Evolutionary conservation across 2,797 vertebrate species (phyloP).

Genomic region (Acanthis flammea): DNA sequence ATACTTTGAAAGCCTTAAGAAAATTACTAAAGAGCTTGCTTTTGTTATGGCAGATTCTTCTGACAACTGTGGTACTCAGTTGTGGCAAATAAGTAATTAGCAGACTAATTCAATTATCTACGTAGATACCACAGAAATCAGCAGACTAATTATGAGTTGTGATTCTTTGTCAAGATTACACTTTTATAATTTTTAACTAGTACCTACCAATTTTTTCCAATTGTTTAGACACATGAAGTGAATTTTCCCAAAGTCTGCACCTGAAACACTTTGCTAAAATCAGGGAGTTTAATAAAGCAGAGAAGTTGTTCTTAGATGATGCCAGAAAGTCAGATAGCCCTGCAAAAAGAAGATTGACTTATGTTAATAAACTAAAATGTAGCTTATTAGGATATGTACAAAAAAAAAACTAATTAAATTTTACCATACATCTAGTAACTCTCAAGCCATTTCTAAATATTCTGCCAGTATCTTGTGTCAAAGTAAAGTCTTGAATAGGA

Average conservation of each 20-base stretch:
- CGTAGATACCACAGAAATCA: background rate
- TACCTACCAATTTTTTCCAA: conserved; percentile 94
- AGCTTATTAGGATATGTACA: background rate
- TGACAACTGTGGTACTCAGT: background rate
- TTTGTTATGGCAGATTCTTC: background rate
- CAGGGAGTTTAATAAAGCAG: conserved; percentile 84
- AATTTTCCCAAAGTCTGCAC: conserved; percentile 96
- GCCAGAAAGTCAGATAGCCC: conserved; percentile 90
- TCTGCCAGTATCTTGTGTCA: conserved; percentile 90
- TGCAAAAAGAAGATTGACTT: conserved; percentile 66
- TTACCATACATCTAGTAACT: conserved; percentile 90
- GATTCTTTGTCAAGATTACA: background rate
- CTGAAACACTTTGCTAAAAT: conserved; percentile 94
- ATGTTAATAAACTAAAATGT: background rate
- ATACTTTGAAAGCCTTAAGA: background rate
- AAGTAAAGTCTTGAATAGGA: conserved; percentile 92
- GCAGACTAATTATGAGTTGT: background rate
- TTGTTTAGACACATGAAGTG: conserved; percentile 90
- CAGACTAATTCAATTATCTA: background rate
- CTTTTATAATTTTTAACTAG: background rate
- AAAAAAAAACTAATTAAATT: conserved; percentile 14
- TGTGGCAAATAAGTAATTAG: background rate
- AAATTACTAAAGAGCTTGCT: background rate
- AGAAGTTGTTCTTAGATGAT: conserved; percentile 81
- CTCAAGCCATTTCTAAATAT: conserved; percentile 93